These are phyloP conservation scores for Mercenaria mercenaria DNA, from an alignment of 1,140 invertebrate genomes.

Conservation along the genomic window DNA sequence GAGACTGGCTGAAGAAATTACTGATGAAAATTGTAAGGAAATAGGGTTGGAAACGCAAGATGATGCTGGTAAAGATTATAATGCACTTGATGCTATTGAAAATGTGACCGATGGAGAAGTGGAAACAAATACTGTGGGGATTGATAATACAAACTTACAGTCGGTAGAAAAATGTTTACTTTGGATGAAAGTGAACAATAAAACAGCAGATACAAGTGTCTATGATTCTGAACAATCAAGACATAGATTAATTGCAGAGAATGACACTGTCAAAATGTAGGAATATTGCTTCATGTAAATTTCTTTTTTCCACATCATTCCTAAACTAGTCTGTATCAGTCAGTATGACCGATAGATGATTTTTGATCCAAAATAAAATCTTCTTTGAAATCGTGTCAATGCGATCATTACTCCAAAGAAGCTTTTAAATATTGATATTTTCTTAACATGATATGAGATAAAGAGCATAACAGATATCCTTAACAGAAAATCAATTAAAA, in stretches of 20 bases:
- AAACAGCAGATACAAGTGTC: not conserved
- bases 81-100: conserved; percentile 73
- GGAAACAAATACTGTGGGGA: no score
- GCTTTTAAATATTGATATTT: no score
- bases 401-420: no score
- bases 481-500: no score
- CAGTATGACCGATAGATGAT: no score
- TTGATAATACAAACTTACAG: conserved; percentile 42
- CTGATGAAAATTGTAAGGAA: conserved; percentile 54
- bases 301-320: no score
- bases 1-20: conserved; percentile 69
- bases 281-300: not conserved
- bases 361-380: no score
- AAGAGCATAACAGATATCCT: no score
- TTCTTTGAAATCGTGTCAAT: no score
- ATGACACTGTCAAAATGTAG: not conserved
- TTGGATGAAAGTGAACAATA: conserved; percentile 75
- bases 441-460: no score
- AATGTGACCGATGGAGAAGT: conserved; percentile 66
- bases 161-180: conserved; percentile 78
- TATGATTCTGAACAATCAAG: not conserved
- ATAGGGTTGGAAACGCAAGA: conserved; percentile 18
- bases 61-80: conserved; percentile 66
- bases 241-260: not conserved
- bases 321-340: no score